Conservation (phyloP, 1,140 invertebrate genomes). For the Chironomus striatipennis region DNA sequence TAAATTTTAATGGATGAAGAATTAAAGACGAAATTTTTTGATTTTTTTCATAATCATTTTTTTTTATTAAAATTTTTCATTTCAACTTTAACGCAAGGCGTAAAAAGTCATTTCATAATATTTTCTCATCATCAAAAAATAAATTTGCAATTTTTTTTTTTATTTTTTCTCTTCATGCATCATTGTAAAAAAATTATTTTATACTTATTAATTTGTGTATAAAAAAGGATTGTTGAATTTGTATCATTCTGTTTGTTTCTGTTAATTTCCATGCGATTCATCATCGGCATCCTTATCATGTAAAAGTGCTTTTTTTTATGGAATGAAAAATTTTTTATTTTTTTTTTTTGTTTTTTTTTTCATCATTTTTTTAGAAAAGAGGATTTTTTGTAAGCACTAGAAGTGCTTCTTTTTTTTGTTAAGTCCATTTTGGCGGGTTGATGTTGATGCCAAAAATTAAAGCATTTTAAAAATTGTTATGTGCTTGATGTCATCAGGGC, state of each 20-base stretch:
- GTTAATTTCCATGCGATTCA: not conserved
- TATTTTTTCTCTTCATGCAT: not conserved
- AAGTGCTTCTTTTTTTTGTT: not conserved
- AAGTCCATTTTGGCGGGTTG: too few relatives aligned
- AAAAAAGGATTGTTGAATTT: conserved; percentile 10
- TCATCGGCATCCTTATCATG: not conserved
- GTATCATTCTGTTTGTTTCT: conserved; percentile 8
- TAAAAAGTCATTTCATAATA: not conserved
- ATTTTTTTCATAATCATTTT: not conserved
- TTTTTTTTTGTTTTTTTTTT: not conserved
- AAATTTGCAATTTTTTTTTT: conserved; percentile 9
- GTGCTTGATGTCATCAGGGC: too few relatives aligned
- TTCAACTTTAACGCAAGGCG: not conserved
- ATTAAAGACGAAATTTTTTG: too few relatives aligned
- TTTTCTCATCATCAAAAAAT: conserved; percentile 14
- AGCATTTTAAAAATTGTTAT: too few relatives aligned
- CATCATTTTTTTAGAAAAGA: not conserved
- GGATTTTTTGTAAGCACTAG: not conserved
- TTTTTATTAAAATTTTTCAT: conserved; percentile 5
- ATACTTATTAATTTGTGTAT: conserved; percentile 1
- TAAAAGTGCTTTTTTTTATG: not conserved
- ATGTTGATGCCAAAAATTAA: too few relatives aligned
- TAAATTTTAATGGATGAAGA: too few relatives aligned
- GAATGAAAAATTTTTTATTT: not conserved
- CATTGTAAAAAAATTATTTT: conserved; percentile 15